Base-by-base conservation (phyloP, 2,113 vertebrate genomes). In the Xyliphius kryptos region DNA sequence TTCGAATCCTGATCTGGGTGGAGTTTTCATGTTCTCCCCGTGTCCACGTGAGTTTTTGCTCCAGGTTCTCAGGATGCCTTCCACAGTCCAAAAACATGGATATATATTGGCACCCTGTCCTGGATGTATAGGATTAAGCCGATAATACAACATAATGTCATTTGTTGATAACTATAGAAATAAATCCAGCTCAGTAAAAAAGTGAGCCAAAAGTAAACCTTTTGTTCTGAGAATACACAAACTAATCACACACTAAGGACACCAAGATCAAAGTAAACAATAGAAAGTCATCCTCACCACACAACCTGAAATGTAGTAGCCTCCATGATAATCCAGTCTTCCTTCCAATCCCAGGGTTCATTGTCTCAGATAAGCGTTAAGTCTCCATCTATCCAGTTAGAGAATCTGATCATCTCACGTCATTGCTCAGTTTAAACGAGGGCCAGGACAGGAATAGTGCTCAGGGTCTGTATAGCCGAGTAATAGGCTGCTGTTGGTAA, bases 351-450 rank as follows among this genome's bases (percentile, higher is more conserved):
- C 17, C 11, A 51, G n/a, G 26, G 54, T 22, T 10, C 36, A 21
- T 2, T 38, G 59, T 78, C 80, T 44, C 43, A 82, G 80, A 78
- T 80, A 85, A 86, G 77, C 71, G 19, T 70, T 87, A 87, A 86
- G 77, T 82, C 80, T 74, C 68, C 50, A 76, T 80, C 75, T 71
- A 85, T 85, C 83, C 72, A 66, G 74, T 87, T 84, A 85, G 79
- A 77, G 75, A 1, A 71, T 83, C 85, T 84, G 80, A 86, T 84
- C 79, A 84, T 56, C 62, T 49, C 66, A 78, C 80, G 83, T 88
- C 85, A 87, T 48, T 66, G 74, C 22, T 19, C 51, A 63, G 69
- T 68, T 74, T 86, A 86, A 84, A 84, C 79, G 73, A 3, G 48
- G 81, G 80, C 77, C 71, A 70, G 68, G 64, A 60, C 80, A 76